Base-by-base conservation (phyloP, 2,797 vertebrate genomes). In the Euphonia xanthogaster region DNA sequence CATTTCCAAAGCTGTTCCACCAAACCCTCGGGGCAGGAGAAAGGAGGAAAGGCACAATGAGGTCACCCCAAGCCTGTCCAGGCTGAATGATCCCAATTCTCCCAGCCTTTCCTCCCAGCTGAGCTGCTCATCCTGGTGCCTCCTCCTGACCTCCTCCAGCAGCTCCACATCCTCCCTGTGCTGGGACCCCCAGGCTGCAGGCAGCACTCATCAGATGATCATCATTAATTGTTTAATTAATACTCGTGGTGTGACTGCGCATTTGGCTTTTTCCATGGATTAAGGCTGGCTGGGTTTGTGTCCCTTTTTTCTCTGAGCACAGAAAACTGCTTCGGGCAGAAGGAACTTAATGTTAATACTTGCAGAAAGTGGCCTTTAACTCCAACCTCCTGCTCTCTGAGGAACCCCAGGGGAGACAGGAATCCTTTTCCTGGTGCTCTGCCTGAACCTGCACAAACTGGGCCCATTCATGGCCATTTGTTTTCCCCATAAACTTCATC, bases 361-460 rank as follows among this genome's bases (percentile, higher is more conserved):
- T 94, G 92, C 87, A 81, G 73, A 66, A 86, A 81, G 65, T 24
- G 74, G 87, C 85, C 92, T 95, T 95, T 76, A 40, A 65, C 20
- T 70, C 63, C 63, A 22, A 15, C 24, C 55, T 68, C 33, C 63
- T 33, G 58, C 75, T 65, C 35, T 4, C 23, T 3, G 10, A 23
- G 65, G 57, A 62, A 8, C 27, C 23, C 66, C 44, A 35, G 66
- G 47, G 63, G 72, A 57, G 14, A 33, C 0, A 8, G 40, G 74
- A 67, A 55, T 31, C 77, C 57, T 89, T 6, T 18, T 10, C 24
- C 37, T 18, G 18, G 18, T 40, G 73, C 35, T 84, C 37, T 14
- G 58, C 61, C 67, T 23, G 22, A 50, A 51, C 10, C 61, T 14
- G 25, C 53, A 18, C 50, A 23, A 47, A n/a, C 40, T 1, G 25